These are phyloP conservation scores for Myopa tessellatipennis DNA, from an alignment of 2,888 invertebrate species.

Conservation along the genomic window DNA sequence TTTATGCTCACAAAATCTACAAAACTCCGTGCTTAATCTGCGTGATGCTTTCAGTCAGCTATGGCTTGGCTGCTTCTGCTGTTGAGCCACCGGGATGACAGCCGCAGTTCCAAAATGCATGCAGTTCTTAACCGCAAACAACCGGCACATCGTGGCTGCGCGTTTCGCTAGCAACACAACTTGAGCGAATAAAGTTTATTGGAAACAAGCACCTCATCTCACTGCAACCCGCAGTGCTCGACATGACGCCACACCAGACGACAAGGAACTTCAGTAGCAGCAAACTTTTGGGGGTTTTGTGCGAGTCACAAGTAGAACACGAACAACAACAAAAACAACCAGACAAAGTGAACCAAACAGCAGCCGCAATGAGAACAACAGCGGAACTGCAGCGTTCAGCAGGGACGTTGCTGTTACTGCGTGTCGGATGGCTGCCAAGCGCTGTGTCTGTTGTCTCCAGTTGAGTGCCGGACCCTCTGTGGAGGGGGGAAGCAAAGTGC, in stretches of 20 bases:
- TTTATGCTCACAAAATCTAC: no score
- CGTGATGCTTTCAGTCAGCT: no score
- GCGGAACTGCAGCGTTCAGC: neutral
- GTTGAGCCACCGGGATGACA: no score
- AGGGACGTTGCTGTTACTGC: conserved; percentile 1
- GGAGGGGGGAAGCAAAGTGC: neutral
- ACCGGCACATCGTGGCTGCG: no score
- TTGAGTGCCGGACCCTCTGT: neutral
- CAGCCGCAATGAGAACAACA: neutral
- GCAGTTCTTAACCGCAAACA: no score
- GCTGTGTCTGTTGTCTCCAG: neutral
- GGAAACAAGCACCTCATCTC: neutral
- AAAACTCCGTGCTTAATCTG: no score
- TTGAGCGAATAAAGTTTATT: conserved; percentile 8
- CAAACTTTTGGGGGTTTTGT: neutral
- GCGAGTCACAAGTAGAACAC: neutral
- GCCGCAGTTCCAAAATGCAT: no score
- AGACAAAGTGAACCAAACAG: neutral
- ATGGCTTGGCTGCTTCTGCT: no score
- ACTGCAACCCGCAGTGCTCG: neutral
- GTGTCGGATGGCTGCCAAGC: neutral
- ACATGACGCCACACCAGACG: neutral
- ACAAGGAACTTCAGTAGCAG: neutral
- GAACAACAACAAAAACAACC: neutral
- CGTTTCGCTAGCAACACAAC: neutral